These are phyloP conservation scores for Geococcyx californianus DNA, from an alignment of 2,113 vertebrate species.

Conservation along the genomic window DNA sequence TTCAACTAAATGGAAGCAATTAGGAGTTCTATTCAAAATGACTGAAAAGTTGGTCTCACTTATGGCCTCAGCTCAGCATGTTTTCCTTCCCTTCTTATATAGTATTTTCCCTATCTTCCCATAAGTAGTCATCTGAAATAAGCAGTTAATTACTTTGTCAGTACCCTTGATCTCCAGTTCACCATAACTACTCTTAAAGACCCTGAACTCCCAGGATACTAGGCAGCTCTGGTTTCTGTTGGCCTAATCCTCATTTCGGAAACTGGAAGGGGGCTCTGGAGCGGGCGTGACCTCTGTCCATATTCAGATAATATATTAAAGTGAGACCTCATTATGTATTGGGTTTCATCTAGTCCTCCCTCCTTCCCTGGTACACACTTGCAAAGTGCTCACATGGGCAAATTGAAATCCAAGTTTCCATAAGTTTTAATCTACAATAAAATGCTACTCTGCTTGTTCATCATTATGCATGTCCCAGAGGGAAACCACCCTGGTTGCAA, in stretches of 20 bases:
- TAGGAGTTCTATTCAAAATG: background rate
- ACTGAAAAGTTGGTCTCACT: background rate
- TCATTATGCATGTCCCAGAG: background rate
- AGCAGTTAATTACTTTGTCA: background rate
- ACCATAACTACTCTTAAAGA: background rate
- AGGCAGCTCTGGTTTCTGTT: background rate
- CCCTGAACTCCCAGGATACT: background rate
- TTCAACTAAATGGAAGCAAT: background rate
- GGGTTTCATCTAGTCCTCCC: background rate
- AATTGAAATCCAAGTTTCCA: background rate
- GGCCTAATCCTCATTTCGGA: background rate
- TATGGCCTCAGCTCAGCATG: background rate
- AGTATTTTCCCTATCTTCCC: background rate
- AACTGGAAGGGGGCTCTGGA: background rate
- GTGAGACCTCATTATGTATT: background rate
- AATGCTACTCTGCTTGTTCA: background rate
- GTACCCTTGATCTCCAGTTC: background rate
- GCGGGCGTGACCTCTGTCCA: background rate
- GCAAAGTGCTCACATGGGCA: background rate
- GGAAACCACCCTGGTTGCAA: constrained; percentile 6
- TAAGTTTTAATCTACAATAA: background rate
- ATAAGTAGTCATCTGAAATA: background rate
- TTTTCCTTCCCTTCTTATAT: background rate
- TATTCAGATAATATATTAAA: background rate
- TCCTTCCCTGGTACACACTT: background rate